Evolutionary conservation across 2,113 vertebrate genomes (phyloP), one percentile per base, ranked within the genome.

Genomic region (Aleadryas rufinucha): DNA sequence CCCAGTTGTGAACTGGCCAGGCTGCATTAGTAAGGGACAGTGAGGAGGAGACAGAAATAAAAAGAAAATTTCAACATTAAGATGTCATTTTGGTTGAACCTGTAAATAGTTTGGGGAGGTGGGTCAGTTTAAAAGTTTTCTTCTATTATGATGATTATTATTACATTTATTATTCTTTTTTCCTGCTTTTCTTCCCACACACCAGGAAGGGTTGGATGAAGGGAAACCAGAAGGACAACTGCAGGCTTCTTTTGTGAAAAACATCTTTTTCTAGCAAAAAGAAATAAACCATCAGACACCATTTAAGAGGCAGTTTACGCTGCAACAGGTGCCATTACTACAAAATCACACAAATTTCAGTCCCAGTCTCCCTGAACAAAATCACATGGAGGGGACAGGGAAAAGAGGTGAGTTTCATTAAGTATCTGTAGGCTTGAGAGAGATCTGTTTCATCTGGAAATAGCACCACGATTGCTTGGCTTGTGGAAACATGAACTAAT

Each of bases 381-480:
- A 60, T 35, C 47, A 35, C n/a, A 18, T 1, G 2, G 33, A 37
- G 17, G 33, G 3, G 6, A 44, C 8, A 16, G 18, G 35, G 30
- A 53, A 18, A 56, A 24, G 33, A 60, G 28, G 33, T 4, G 18
- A 75, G 5, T 17, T 71, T 79, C 18, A n/a, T 12, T 9, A 77
- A 65, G 2, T 2, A 31, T 54, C 27, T 59, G 22, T 27, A 63
- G n/a, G 18, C 64, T 16, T 56, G 28, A 64, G 39, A 80, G 19
- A 84, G 56, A 66, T 84, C 59, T 82, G 24, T 35, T 85, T 66
- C 60, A 79, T 24, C 66, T 37, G n/a, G 76, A 91, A 79, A 75
- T 1, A 47, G 39, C 8, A 74, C 23, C 64, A 37, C 0, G 0
- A 57, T 4, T 2, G 1, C 35, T 47, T 5, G 1, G 47, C 56